A percentile compares a stretch with the other conserved stretches of the same genome.
phyloP scores from a whole-genome alignment of 2,797 vertebrate genomes.

The Hippopotamyrus pictus region DNA sequence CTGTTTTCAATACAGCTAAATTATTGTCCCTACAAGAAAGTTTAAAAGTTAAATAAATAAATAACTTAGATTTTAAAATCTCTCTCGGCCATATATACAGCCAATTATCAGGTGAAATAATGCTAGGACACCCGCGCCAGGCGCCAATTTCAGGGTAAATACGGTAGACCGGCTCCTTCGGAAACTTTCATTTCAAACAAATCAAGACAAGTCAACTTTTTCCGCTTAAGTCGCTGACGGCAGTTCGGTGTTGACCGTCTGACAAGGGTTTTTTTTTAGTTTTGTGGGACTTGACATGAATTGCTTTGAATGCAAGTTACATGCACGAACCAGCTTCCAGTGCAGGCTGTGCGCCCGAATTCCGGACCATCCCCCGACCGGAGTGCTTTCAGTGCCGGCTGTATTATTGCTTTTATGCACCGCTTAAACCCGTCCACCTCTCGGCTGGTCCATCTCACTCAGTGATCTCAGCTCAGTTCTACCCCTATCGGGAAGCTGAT shows the following conservation, averaged over 20 bases:
- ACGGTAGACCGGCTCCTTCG: constrained; percentile 23
- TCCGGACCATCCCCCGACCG: constrained; percentile 41
- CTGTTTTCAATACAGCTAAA: background rate
- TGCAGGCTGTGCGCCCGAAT: constrained; percentile 23
- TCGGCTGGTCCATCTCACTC: constrained; percentile 34
- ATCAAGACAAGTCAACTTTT: constrained; percentile 7
- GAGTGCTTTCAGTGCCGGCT: constrained; percentile 42
- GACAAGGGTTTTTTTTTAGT: background rate
- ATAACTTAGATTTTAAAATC: background rate
- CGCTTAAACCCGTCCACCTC: constrained; percentile 31
- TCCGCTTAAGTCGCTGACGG: background rate
- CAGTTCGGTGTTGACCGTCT: background rate
- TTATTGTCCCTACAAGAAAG: background rate
- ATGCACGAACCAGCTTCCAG: background rate
- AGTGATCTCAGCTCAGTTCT: constrained; percentile 35
- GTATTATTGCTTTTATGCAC: constrained; percentile 16
- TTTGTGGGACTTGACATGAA: background rate
- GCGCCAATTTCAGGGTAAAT: constrained; percentile 22
- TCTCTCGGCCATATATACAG: background rate
- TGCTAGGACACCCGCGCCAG: background rate
- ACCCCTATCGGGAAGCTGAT: constrained; percentile 34
- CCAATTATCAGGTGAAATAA: background rate
- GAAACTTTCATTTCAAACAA: constrained; percentile 35
- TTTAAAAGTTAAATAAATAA: background rate
- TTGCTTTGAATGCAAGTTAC: constrained; percentile 27